Evolutionary conservation across 2,797 vertebrate species (phyloP).

Genomic region (Phataginus tetradactyla): DNA sequence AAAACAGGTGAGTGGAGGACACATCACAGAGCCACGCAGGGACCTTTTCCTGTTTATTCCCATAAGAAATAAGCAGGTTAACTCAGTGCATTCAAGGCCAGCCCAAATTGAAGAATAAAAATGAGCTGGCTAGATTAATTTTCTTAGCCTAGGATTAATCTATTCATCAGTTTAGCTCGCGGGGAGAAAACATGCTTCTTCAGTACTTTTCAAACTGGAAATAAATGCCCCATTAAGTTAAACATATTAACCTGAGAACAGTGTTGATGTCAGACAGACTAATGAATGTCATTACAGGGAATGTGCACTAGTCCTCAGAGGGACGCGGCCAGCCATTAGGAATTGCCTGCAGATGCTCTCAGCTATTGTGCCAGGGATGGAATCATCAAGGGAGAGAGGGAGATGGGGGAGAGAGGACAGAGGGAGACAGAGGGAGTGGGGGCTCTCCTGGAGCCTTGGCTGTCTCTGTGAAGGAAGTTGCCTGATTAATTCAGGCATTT

Average conservation of each 20-base stretch:
- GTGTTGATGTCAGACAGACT: slow-evolving; percentile 54
- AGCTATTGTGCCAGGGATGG: not conserved
- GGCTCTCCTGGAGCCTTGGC: not conserved
- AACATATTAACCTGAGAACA: slow-evolving; percentile 62
- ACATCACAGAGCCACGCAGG: not conserved
- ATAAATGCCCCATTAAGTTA: slow-evolving; percentile 75
- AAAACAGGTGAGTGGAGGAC: not conserved
- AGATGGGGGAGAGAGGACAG: not conserved
- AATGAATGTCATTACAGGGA: slow-evolving; percentile 46
- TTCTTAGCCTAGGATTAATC: slow-evolving; percentile 69
- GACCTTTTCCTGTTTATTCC: slow-evolving; percentile 15
- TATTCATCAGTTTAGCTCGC: slow-evolving; percentile 61
- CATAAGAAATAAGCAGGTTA: slow-evolving; percentile 48
- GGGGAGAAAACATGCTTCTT: slow-evolving; percentile 66
- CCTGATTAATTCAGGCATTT: not conserved
- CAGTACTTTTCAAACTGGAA: slow-evolving; percentile 70
- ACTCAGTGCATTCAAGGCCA: slow-evolving; percentile 59
- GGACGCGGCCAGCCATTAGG: not conserved
- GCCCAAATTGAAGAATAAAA: slow-evolving; percentile 59
- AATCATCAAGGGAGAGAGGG: no score
- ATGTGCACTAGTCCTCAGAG: not conserved
- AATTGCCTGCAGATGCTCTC: not conserved
- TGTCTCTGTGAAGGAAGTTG: fast-evolving
- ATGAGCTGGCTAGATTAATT: slow-evolving; percentile 52
- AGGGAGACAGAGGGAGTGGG: not conserved